Evolutionary conservation across 2,888 invertebrate species (phyloP).

Genomic region (Neoaliturus tenellus): DNA sequence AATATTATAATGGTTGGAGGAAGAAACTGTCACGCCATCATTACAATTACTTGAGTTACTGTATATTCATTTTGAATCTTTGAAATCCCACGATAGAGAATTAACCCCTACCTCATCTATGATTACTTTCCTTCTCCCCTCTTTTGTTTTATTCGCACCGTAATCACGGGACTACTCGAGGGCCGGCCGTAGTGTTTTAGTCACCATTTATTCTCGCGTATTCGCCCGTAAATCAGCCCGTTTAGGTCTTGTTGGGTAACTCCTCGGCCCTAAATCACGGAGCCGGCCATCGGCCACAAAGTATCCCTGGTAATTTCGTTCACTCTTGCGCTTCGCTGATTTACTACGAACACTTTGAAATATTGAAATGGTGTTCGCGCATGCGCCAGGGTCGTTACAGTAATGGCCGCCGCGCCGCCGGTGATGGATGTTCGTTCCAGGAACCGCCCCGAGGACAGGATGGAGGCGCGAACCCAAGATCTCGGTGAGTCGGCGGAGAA

Average conservation of each 20-base stretch:
- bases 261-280: background rate
- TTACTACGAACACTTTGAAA: conserved; percentile 42
- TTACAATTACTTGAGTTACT: no score
- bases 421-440: background rate
- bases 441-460: background rate
- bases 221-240: conserved; percentile 12
- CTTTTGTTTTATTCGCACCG: no score
- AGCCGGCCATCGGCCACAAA: conserved; percentile 31
- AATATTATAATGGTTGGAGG: no score
- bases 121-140: no score
- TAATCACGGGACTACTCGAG: no score
- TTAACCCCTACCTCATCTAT: no score
- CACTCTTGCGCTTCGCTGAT: conserved; percentile 35
- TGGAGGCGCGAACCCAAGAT: background rate
- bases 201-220: background rate
- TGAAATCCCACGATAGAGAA: no score
- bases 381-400: conserved; percentile 13
- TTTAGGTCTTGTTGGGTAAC: background rate
- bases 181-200: background rate
- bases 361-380: conserved; percentile 32
- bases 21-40: no score
- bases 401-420: conserved; percentile 17
- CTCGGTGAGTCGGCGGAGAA: background rate
- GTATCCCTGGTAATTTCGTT: conserved; percentile 33
- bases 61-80: no score